Base-by-base conservation (phyloP, 2,113 vertebrate genomes). In the Montifringilla adamsi region DNA sequence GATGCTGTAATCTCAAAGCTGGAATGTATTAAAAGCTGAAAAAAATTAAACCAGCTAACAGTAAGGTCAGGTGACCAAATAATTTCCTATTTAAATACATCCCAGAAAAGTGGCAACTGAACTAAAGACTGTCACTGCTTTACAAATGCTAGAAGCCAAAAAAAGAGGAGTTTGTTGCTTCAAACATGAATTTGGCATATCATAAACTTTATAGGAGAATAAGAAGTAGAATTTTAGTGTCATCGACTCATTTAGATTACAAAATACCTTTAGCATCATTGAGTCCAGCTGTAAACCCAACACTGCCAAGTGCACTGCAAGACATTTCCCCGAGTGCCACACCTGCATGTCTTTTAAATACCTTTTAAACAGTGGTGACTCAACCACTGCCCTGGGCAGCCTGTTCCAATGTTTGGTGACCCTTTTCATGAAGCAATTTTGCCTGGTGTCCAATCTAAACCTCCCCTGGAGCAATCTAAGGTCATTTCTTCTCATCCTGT, bases 261-360 rank as follows among this genome's bases (percentile, higher is more conserved):
- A 75, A 84, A 82, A 85, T 30, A 49, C 8, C 12, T 82, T 74
- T 31, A 85, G 37, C 19, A 49, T 56, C 13, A 41, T n/a, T 2
- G 1, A 59, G 10, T 67, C 37, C 15, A 79, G 4, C 13, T 4
- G 4, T 7, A 17, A 70, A 67, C 3, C 7, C 18, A 44, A 30
- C 22, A 13, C 19, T 75, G 10, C 20, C 41, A 85, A 62, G n/a
- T 24, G n/a, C 31, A 55, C 20, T 13, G 15, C 11, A 37, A 30
- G 37, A 30, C 6, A 3, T 33, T 47, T 50, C 35, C 31, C 39
- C 47, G 49, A 15, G 5, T 1, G 0, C 14, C 21, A 33, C 6
- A 27, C 20, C 14, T 44, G 4, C 10, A 15, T 0, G 0, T 35
- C 22, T 67, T 78, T 79, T 67, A 41, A 78, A 49, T 49, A 70